phyloP scores from a whole-genome alignment of 2,888 invertebrate genomes.

The Caprella mutica region DNA sequence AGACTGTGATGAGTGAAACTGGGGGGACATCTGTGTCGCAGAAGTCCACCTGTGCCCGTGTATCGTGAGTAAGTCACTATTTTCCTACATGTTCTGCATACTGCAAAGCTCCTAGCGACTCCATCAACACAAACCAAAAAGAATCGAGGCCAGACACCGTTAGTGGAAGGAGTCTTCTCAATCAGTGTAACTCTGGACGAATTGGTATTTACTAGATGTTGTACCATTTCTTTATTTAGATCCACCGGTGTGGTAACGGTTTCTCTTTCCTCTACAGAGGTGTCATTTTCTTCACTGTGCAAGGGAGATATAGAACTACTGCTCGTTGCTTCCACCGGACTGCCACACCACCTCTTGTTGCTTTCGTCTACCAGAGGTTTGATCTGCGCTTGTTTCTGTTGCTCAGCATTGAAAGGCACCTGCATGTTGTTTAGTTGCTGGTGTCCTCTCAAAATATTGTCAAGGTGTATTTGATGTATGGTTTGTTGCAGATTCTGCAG shows the following conservation, averaged over 20 bases:
- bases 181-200: slow-evolving; percentile 20
- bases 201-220: slow-evolving; percentile 23
- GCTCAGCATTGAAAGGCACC: slow-evolving; percentile 15
- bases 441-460: slow-evolving; percentile 20
- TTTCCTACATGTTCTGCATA: slow-evolving; percentile 29
- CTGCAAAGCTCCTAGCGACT: slow-evolving; percentile 20
- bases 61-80: slow-evolving; percentile 32
- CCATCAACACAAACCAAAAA: slow-evolving; percentile 29
- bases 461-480: slow-evolving; percentile 25
- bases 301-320: slow-evolving; percentile 27
- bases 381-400: slow-evolving; percentile 11
- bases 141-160: slow-evolving; percentile 32
- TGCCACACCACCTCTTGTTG: slow-evolving; percentile 12
- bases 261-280: slow-evolving; percentile 11
- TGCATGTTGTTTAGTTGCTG: slow-evolving; percentile 17
- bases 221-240: slow-evolving; percentile 24
- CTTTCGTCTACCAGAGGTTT: slow-evolving; percentile 9
- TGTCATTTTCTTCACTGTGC: slow-evolving; percentile 21
- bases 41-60: slow-evolving; percentile 29
- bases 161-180: slow-evolving; percentile 26
- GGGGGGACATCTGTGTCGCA: slow-evolving; percentile 23
- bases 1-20: slow-evolving; percentile 10
- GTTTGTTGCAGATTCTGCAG: slow-evolving; percentile 32
- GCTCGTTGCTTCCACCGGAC: slow-evolving; percentile 21
- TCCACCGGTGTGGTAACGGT: slow-evolving; percentile 11